Base-by-base conservation (phyloP, 2,888 invertebrate genomes). In the Steinernema scapterisci region DNA sequence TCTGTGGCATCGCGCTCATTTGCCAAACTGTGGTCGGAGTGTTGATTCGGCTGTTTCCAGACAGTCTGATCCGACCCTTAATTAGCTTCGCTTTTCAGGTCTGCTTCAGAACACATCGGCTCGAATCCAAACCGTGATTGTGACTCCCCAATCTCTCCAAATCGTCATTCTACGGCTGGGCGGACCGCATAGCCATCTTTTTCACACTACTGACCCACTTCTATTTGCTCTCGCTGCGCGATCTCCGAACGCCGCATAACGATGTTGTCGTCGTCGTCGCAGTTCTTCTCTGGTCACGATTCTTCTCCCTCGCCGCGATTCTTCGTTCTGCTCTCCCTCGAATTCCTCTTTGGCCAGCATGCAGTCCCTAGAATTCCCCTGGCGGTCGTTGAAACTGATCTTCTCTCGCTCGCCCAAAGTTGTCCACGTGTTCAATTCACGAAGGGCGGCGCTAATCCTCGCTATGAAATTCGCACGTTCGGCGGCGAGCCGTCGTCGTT, bases 371-470 rank as follows among this genome's bases (percentile, higher is more conserved):
- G 13, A 48, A 48, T 44, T 44, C 16, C 16, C 7, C 7, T 44
- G 7, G n/a, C n/a, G n/a, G n/a, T 44, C 45, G 45, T 48, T 19
- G 3, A 16, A 48, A 48, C 25, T 54, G n/a, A n/a, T n/a, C n/a
- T n/a, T n/a, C n/a, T 54, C 25, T 6, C 54, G 3, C 21, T 23
- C 54, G 7, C 13, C 21, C 5, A 27, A 16, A 25, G 21, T 21
- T 3, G 63, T 31, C 63, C 63, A 63, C 63, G 63, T 63, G 63
- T 63, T n/a, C 38, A 13, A 48, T 13, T 63, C 63, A 16, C 63
- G 16, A n/a, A 16, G 63, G 63, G 63, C 63, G 63, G 63, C 31
- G 63, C 63, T 63, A 63, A 63, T 63, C 63, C 16, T 23, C 54
- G 6, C 19, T 6, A 23, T 3, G n/a, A 21, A 63, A 1, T 63